Evolutionary conservation across 2,888 invertebrate genomes (phyloP).

Genomic region (Ceramica pisi): DNA sequence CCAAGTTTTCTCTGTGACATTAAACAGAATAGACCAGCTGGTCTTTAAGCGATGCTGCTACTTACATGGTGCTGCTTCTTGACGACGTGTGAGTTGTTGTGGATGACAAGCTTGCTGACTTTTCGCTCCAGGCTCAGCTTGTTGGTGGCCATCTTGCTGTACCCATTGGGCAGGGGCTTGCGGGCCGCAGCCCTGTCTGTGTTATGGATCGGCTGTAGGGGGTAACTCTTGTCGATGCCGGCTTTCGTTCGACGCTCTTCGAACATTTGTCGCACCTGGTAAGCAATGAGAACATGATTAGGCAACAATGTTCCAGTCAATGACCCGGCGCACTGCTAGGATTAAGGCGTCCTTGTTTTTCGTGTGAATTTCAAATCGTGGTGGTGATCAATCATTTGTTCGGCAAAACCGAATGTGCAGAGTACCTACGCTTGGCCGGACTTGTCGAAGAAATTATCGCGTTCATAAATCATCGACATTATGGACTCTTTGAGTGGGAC

Average conservation of each 20-base stretch:
- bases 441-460: no score
- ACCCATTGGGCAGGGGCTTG: conserved; percentile 83
- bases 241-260: conserved; percentile 94
- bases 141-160: conserved; percentile 77
- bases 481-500: no score
- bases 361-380: no score
- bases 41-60: not conserved
- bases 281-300: not conserved
- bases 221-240: conserved; percentile 95
- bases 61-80: conserved; percentile 77
- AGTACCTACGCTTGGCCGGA: no score
- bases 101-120: conserved; percentile 69
- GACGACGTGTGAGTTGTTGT: conserved; percentile 75
- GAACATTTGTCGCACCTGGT: conserved; percentile 95
- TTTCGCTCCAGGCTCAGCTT: conserved; percentile 76
- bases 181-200: conserved; percentile 78
- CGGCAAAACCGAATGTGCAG: no score
- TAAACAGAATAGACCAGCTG: no score
- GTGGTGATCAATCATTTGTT: no score
- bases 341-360: no score
- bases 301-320: no score
- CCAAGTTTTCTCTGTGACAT: no score
- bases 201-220: conserved; percentile 94
- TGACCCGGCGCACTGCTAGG: no score
- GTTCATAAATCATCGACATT: no score